Evolutionary conservation across 2,797 vertebrate species (phyloP), one percentile per base, ranked within the genome.

Genomic region (Mus minutoides): DNA sequence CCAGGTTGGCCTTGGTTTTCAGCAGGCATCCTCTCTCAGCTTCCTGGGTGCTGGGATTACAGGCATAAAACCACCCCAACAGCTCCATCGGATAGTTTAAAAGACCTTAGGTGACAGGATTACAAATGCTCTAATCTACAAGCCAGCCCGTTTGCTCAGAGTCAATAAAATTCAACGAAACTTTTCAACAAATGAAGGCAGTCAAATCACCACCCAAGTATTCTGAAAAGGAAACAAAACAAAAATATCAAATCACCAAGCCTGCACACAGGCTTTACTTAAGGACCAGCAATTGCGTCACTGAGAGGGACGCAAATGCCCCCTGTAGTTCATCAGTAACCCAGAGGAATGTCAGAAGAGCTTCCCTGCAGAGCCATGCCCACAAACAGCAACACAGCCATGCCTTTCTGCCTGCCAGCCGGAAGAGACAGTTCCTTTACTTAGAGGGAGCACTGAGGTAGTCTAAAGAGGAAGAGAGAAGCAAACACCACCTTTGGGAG

Each of bases 161-260:
- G 71, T 95, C 79, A 76, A 91, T 67, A 91, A 92, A 94, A 77
- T 87, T 87, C 67, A 94, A 88, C 31, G 56, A 31, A 37, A 37
- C 22, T 54, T 83, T 94, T 58, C 34, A n/a, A 62, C 29, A 26
- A 64, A 64, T 40, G 49, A 3, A 67, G 75, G 31, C n/a, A 31
- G 17, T 93, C 92, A 86, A 90, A 80, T 62, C 78, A 88, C 46
- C 90, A 52, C 60, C 60, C 31, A 71, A 94, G 37, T 76, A 69
- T 83, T 84, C 7, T 86, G 46, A 86, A 90, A 96, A 75, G 54
- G n/a, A 71, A 91, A 86, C 34, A 76, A 83, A 17, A 93, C 85
- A 85, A 10, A 62, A 78, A 62, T 1, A 40, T 79, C 80, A 96
- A 58, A 54, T 92, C n/a, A 46, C 62, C 73, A 56, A 86, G 34